Conservation (phyloP, 2,888 invertebrate species). For the Lissonota sp. region DNA sequence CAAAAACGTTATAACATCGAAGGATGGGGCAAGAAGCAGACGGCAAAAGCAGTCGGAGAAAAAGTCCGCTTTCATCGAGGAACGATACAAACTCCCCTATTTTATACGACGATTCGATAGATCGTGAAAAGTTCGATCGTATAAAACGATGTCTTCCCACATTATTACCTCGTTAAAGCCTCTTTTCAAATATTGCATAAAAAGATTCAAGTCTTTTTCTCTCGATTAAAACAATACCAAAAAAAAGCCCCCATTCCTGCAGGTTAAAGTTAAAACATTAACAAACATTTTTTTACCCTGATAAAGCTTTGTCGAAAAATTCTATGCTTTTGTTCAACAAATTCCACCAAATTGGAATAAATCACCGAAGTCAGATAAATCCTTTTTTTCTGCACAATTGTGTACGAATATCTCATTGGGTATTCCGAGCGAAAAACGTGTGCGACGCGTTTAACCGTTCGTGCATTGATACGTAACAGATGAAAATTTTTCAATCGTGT, state of each 20-base stretch:
- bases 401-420: not conserved
- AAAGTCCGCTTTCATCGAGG: slow-evolving; percentile 47
- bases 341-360: too few relatives aligned
- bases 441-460: slow-evolving; percentile 6
- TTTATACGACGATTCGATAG: slow-evolving; percentile 40
- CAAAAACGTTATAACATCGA: slow-evolving; percentile 21
- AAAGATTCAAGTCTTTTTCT: slow-evolving; percentile 11
- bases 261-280: not conserved
- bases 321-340: not conserved
- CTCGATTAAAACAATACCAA: not conserved
- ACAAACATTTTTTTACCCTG: not conserved
- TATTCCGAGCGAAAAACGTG: not conserved
- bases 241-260: not conserved
- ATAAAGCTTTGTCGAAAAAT: not conserved
- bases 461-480: slow-evolving; percentile 22
- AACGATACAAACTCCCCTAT: slow-evolving; percentile 25
- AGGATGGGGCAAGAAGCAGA: slow-evolving; percentile 15
- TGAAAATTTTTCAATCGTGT: slow-evolving; percentile 40
- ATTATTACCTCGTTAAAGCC: slow-evolving; percentile 20
- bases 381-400: too few relatives aligned
- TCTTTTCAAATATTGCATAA: not conserved
- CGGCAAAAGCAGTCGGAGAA: slow-evolving; percentile 23
- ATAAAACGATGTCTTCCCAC: slow-evolving; percentile 11
- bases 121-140: slow-evolving; percentile 29
- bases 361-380: too few relatives aligned